Base-by-base conservation (phyloP, 2,113 vertebrate species). In the Ranitomeya imitator region DNA sequence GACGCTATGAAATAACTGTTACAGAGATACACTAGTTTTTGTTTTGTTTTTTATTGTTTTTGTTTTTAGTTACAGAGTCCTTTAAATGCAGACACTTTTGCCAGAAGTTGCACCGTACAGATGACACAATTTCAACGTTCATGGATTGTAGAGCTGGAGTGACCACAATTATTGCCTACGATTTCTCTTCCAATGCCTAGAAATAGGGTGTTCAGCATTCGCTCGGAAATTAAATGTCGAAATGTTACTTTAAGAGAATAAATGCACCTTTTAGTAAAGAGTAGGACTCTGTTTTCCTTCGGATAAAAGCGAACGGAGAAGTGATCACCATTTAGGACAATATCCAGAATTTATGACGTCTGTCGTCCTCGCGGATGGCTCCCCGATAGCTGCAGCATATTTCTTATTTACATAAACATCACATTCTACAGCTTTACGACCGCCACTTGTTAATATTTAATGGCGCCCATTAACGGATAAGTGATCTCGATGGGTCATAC, bases 321-420 rank as follows among this genome's bases (percentile, higher is more conserved):
- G 57, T 61, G 57, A 81, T 81, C 26, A 81, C 59, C 23, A 60
- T 81, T 61, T 79, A 15, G 55, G 10, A 18, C 18, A 79, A 59
- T 59, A 79, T 59, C 57, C 23, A 45, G 78, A 57, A 81, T 81
- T 81, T 81, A 81, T 81, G 78, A 26, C 16, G 78, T 61, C 79
- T 79, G 54, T 26, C n/a, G 6, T 59, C n/a, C 55, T 61, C 3
- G 15, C 11, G 55, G 79, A 31, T 9, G 55, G 79, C 23, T 81
- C 14, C 37, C 55, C 5, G 23, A 31, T 26, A 15, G 10, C 79
- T 9, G 23, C 45, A 59, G 13, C 55, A 45, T 37, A 60, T 85
- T 85, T 85, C 54, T 69, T 74, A 69, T 57, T 76, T 85, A 74
- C 84, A 85, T 37, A 60, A 60, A 23, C 84, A 60, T 76, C 84